These are phyloP conservation scores for Muscicapa striata DNA, from an alignment of 2,797 vertebrate genomes.

Conservation along the genomic window DNA sequence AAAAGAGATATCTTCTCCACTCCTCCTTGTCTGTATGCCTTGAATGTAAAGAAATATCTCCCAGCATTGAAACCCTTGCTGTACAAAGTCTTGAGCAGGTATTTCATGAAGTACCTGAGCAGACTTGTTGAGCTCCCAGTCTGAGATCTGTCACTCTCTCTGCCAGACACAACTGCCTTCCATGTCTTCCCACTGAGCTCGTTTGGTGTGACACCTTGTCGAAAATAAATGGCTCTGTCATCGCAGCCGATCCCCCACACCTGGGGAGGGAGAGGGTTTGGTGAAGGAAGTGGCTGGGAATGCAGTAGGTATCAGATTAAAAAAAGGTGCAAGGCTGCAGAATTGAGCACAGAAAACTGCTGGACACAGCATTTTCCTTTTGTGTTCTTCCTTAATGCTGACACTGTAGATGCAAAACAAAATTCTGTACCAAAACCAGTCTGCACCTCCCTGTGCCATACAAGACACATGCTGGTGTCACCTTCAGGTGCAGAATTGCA, in stretches of 20 bases:
- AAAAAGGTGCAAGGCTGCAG: neutral
- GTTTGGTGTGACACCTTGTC: conserved; percentile 91
- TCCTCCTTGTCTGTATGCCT: neutral
- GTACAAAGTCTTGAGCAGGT: neutral
- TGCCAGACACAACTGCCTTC: conserved; percentile 83
- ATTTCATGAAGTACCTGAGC: conserved; percentile 81
- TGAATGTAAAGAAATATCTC: neutral
- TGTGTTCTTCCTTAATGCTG: neutral
- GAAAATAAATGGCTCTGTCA: conserved; percentile 88
- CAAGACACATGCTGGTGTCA: neutral
- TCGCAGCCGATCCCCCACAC: conserved; percentile 90
- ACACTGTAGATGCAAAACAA: neutral
- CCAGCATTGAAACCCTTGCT: neutral
- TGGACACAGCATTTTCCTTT: neutral
- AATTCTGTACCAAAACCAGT: neutral
- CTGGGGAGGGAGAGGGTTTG: conserved; percentile 68
- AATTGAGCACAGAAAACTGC: neutral
- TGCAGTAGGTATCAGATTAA: neutral
- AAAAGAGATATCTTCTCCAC: neutral
- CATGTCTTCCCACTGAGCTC: conserved; percentile 95
- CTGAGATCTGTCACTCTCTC: conserved; percentile 89
- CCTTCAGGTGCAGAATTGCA: neutral
- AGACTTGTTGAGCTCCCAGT: conserved; percentile 86
- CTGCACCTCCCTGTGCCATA: neutral
- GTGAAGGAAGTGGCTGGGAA: neutral